A percentile compares a stretch with the other conserved stretches of the same genome.
phyloP scores from a whole-genome alignment of 2,113 vertebrate genomes.

The Ginglymostoma cirratum region DNA sequence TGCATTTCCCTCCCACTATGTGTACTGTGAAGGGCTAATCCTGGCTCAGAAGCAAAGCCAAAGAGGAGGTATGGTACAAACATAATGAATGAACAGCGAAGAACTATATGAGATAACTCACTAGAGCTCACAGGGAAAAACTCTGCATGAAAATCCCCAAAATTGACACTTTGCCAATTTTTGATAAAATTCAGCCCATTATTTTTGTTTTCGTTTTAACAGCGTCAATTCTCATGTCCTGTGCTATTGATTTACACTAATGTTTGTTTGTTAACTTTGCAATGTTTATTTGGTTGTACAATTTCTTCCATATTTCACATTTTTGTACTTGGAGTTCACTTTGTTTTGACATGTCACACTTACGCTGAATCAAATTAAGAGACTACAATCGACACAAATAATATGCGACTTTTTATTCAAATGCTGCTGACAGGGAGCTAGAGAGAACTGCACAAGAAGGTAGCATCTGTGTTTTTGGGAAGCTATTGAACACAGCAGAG shows the following conservation, averaged over 20 bases:
- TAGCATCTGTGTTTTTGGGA: neutral
- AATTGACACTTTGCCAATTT: neutral
- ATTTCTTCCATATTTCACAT: neutral
- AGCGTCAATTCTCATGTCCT: neutral
- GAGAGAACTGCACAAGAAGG: neutral
- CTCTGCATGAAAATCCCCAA: too few relatives aligned
- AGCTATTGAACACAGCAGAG: neutral
- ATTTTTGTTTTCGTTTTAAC: neutral
- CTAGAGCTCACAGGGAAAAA: too few relatives aligned
- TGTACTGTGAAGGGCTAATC: too few relatives aligned
- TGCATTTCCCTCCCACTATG: too few relatives aligned
- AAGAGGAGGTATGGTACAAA: too few relatives aligned
- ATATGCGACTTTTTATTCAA: neutral
- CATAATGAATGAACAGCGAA: too few relatives aligned
- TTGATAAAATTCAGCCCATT: neutral
- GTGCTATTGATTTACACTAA: neutral
- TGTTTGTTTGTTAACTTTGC: neutral
- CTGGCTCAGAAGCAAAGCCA: too few relatives aligned
- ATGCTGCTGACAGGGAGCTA: neutral
- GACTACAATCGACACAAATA: neutral
- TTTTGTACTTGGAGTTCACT: neutral
- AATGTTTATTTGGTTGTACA: neutral
- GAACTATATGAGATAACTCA: too few relatives aligned
- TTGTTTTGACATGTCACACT: neutral
- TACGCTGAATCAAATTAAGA: neutral